Evolutionary conservation across 2,888 invertebrate genomes (phyloP).

Genomic region (Euzophera pinguis): DNA sequence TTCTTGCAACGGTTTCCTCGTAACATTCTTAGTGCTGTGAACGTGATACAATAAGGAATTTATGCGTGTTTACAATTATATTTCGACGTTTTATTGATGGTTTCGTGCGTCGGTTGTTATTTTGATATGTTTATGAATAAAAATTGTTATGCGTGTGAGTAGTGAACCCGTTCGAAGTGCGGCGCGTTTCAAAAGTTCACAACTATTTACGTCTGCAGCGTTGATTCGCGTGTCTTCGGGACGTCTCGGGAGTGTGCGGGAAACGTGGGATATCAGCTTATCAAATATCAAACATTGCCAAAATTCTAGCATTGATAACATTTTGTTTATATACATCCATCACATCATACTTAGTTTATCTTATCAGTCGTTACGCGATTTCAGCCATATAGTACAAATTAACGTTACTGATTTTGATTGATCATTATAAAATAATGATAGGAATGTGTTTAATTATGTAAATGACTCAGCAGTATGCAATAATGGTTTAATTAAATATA

Average conservation of each 20-base stretch:
- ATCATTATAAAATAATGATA: too few relatives aligned
- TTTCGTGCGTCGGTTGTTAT: not conserved
- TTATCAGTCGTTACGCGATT: not conserved
- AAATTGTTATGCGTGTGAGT: slow-evolving; percentile 20
- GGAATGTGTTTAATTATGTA: too few relatives aligned
- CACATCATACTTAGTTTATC: not conserved
- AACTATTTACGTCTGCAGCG: slow-evolving; percentile 65
- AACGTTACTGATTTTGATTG: too few relatives aligned
- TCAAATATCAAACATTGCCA: slow-evolving; percentile 30
- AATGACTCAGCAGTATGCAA: too few relatives aligned
- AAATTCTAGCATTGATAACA: slow-evolving; percentile 18
- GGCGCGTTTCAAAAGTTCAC: slow-evolving; percentile 44
- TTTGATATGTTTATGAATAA: not conserved
- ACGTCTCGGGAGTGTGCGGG: slow-evolving; percentile 51
- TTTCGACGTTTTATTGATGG: not conserved
- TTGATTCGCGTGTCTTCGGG: slow-evolving; percentile 20
- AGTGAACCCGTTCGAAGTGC: slow-evolving; percentile 41
- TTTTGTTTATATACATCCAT: not conserved
- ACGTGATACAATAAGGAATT: slow-evolving; percentile 8
- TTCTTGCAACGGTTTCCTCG: not conserved
- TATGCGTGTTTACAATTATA: slow-evolving; percentile 3
- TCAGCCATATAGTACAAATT: not conserved
- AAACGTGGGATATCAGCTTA: slow-evolving; percentile 56
- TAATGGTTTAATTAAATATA: too few relatives aligned
- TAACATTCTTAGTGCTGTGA: not conserved